These are phyloP conservation scores for Erethizon dorsatum DNA, from an alignment of 2,797 vertebrate species.

Conservation along the genomic window DNA sequence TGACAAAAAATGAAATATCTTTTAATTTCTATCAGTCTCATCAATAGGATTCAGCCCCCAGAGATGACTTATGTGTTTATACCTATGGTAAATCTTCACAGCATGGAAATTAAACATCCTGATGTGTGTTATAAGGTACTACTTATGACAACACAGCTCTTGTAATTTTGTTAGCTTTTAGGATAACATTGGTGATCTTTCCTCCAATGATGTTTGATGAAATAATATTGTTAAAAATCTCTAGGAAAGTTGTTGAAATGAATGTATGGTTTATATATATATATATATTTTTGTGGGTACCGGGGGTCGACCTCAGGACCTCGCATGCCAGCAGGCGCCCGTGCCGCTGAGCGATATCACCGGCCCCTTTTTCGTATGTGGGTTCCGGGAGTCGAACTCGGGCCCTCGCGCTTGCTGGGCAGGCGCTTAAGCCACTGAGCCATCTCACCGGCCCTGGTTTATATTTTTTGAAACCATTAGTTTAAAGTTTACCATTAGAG, in stretches of 20 bases:
- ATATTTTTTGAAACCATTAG: constrained; percentile 39
- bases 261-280: constrained; percentile 1
- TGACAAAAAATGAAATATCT: neutral
- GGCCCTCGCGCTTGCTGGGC: no score
- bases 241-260: constrained; percentile 42
- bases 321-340: no score
- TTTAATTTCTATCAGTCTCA: neutral
- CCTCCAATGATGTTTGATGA: neutral
- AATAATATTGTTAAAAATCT: constrained; percentile 51
- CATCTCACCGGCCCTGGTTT: no score
- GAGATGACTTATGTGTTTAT: neutral
- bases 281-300: no score
- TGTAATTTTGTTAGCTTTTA: constrained; percentile 15
- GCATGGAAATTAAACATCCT: neutral
- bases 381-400: no score
- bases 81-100: neutral
- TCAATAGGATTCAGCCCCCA: neutral
- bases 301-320: no score
- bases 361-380: no score
- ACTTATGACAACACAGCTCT: neutral
- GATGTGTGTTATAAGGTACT: neutral
- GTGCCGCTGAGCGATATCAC: no score
- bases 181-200: neutral
- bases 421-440: no score
- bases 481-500: neutral